Base-by-base conservation (phyloP, 2,888 invertebrate genomes). In the Folsomia candida region DNA sequence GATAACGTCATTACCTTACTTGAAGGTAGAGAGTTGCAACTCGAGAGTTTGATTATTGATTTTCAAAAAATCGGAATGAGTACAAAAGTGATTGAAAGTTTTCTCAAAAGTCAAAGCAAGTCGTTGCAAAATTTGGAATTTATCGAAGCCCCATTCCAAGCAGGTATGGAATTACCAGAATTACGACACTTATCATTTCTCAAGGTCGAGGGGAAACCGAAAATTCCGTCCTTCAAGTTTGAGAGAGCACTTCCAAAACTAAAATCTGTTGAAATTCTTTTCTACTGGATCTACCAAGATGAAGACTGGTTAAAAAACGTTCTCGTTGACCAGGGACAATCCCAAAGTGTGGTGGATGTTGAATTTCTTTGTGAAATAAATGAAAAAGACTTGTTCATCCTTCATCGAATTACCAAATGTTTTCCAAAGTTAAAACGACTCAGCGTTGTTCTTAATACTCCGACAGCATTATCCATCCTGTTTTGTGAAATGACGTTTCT, bases 211-310 rank as follows among this genome's bases (percentile, higher is more conserved):
- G 70, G 70, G 20, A 27, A 60, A 26, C 66, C 70, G 1, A 62
- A 58, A 28, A 24, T 70, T 1, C 70, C 70, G 3, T 60, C 61
- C n/a, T 70, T 66, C 29, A 51, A 66, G 2, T 70, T 70, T 20
- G 61, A 67, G 29, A 70, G 29, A 29, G 70, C 65, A 20, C 66
- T 70, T 37, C 70, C 70, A 2, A 57, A 25, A 4, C 20, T 70
- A 54, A 66, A 70, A 60, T 65, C 66, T 2, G 59, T 70, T 27
- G 70, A 70, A 37, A 66, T 70, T 28, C 51, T 70, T 2, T 70
- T 70, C 25, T 70, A 70, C 24, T 70, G 70, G 70, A 70, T 70
- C 11, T 70, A 70, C 51, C 70, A 70, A 29, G 70, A 70, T 24
- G 70, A 70, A n/a, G 37, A 59, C 14, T 70, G 70, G 70, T 51